Percentiles rank a stretch among this genome's conserved stretches.
phyloP scores from a whole-genome alignment of 2,113 vertebrate genomes.

The Gymnorhina tibicen region DNA sequence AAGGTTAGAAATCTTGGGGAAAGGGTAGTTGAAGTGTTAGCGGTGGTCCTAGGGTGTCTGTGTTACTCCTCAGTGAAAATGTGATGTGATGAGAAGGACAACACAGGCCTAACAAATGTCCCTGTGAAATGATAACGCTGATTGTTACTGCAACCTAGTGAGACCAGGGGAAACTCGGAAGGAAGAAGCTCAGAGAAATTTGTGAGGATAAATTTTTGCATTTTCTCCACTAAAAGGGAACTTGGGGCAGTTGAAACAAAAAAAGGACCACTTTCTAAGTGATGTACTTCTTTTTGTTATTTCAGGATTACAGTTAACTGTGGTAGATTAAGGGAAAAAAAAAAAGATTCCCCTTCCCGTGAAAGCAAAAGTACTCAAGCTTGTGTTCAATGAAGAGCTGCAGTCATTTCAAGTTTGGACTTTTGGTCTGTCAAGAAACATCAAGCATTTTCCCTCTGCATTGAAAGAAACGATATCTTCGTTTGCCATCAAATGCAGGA shows the following conservation, averaged over 20 bases:
- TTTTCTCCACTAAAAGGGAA: neutral
- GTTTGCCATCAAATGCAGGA: neutral
- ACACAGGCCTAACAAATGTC: neutral
- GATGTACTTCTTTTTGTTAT: fast-evolving
- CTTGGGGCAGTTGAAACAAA: neutral
- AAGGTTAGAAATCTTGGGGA: neutral
- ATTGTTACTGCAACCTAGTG: neutral
- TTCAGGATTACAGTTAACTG: neutral
- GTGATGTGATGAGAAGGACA: neutral
- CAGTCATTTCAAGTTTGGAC: neutral
- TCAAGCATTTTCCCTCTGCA: neutral
- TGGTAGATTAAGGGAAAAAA: neutral
- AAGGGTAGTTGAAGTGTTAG: neutral
- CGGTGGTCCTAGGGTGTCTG: neutral
- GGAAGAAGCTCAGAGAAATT: neutral
- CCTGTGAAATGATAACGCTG: neutral
- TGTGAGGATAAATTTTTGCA: neutral
- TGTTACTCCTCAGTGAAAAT: neutral
- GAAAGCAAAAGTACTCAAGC: neutral
- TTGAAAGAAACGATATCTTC: fast-evolving
- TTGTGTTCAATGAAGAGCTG: neutral
- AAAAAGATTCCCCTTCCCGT: no score
- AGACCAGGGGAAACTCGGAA: neutral
- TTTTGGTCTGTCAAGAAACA: neutral
- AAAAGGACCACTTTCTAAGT: neutral